Percentiles rank a stretch among this genome's conserved stretches.
These are phyloP conservation scores for Nomada ferruginata DNA, from an alignment of 2,888 invertebrate species.

Conservation along the genomic window DNA sequence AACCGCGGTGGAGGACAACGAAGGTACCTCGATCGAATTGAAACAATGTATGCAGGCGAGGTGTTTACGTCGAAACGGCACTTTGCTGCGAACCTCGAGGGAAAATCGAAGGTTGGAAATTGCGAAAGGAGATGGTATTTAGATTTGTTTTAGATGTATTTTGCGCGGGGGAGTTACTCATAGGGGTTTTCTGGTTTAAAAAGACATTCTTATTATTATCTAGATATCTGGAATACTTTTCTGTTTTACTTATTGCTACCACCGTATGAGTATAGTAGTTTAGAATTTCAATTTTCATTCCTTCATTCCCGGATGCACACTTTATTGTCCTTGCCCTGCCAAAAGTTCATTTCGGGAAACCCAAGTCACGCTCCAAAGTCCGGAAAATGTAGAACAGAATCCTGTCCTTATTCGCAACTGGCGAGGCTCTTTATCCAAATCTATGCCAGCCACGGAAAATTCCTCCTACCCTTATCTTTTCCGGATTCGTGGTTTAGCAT, in stretches of 20 bases:
- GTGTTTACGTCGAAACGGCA: background rate
- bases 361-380: constrained; percentile 25
- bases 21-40: constrained; percentile 9
- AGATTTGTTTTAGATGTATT: background rate
- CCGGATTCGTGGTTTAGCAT: background rate
- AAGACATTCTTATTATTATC: no score
- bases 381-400: constrained; percentile 13
- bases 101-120: background rate
- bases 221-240: no score
- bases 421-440: background rate
- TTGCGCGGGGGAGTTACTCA: background rate
- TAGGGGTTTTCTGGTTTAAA: background rate
- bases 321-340: background rate
- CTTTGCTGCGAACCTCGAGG: background rate
- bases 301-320: background rate
- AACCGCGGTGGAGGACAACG: background rate
- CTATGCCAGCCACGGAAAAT: background rate
- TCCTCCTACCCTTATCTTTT: background rate
- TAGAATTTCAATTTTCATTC: background rate
- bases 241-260: no score
- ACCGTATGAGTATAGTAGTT: background rate
- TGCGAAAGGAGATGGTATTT: background rate
- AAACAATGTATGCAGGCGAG: constrained; percentile 3
- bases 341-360: background rate
- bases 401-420: constrained; percentile 2